Percentiles rank a stretch among this genome's conserved stretches.
Conservation (phyloP, 1,140 invertebrate species). For the Bactericera cockerelli region DNA sequence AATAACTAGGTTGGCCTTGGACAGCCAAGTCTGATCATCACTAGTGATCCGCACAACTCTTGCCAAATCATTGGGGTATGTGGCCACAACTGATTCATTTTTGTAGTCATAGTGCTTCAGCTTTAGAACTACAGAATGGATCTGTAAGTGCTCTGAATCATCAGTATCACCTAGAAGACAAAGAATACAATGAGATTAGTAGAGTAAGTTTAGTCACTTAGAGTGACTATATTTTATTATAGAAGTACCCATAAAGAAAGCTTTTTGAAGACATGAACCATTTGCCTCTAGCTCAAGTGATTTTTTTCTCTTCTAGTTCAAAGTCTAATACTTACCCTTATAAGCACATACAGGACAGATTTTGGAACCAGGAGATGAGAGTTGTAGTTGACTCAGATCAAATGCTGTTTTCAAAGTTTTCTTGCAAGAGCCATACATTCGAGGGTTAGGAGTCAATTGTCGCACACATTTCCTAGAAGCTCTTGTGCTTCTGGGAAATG, state of each 20-base stretch:
- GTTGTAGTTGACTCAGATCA: neutral
- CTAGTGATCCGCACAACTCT: neutral
- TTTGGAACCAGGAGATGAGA: neutral
- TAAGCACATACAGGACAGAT: neutral
- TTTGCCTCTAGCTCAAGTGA: no score
- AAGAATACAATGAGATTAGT: neutral
- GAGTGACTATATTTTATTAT: no score
- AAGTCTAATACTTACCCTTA: conserved; percentile 2
- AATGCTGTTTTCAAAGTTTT: neutral
- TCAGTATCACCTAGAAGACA: neutral
- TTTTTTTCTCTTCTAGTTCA: no score
- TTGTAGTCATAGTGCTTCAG: neutral
- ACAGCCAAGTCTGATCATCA: neutral
- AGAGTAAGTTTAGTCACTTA: no score
- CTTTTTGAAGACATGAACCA: no score
- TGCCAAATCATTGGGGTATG: neutral
- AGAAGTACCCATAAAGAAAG: no score
- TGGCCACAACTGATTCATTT: neutral
- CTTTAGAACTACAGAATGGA: neutral
- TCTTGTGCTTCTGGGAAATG: neutral
- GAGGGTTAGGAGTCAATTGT: neutral
- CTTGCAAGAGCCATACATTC: conserved; percentile 1
- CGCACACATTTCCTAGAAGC: conserved; percentile 2
- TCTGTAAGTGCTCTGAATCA: neutral
- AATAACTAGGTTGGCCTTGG: neutral